Conservation (phyloP, 2,888 invertebrate genomes). For the Colletes collaris region DNA sequence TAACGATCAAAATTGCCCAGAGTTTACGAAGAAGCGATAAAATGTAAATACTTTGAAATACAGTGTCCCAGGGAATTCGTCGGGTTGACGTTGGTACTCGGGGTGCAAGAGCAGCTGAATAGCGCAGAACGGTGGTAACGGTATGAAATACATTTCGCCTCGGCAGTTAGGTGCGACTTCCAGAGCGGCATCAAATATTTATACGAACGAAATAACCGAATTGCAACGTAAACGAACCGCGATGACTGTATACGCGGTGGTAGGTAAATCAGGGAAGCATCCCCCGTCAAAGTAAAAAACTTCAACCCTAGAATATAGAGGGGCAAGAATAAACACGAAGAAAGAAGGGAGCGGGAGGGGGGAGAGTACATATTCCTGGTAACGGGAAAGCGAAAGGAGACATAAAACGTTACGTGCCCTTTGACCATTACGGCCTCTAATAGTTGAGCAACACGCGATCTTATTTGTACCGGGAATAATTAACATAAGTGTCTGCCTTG, state of each 20-base stretch:
- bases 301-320: slow-evolving; percentile 41
- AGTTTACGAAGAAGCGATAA: slow-evolving; percentile 71
- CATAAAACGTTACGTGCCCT: slow-evolving; percentile 65
- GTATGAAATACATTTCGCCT: slow-evolving; percentile 66
- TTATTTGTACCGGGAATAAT: slow-evolving; percentile 76
- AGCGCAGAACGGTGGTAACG: slow-evolving; percentile 56
- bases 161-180: slow-evolving; percentile 67
- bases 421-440: slow-evolving; percentile 64
- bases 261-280: slow-evolving; percentile 68
- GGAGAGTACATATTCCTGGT: slow-evolving; percentile 46
- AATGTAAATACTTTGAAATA: slow-evolving; percentile 75
- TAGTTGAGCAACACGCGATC: slow-evolving; percentile 75
- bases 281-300: slow-evolving; percentile 49
- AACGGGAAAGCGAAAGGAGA: slow-evolving; percentile 55
- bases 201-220: slow-evolving; percentile 75
- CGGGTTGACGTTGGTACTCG: slow-evolving; percentile 50
- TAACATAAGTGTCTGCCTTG: slow-evolving; percentile 72
- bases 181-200: slow-evolving; percentile 75
- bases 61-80: slow-evolving; percentile 69
- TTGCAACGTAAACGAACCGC: slow-evolving; percentile 73
- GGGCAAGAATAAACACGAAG: slow-evolving; percentile 54
- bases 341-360: slow-evolving; percentile 39
- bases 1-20: slow-evolving; percentile 60
- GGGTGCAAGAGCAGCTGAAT: slow-evolving; percentile 40
- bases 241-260: slow-evolving; percentile 46